Evolutionary conservation across 2,113 vertebrate genomes (phyloP).

Genomic region (Ceyx melanurus): DNA sequence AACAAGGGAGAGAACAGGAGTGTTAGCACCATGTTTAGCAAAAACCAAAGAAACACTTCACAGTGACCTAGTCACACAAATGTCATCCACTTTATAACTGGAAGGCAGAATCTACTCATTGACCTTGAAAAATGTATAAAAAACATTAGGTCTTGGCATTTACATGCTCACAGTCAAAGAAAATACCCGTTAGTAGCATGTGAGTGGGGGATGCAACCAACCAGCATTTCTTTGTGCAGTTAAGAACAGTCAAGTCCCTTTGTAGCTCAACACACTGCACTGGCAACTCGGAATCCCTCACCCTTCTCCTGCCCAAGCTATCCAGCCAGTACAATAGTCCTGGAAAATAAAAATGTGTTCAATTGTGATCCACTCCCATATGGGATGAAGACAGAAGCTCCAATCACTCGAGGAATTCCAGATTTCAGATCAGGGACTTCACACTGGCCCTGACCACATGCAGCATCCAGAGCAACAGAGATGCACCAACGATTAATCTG

Average conservation of each 20-base stretch:
- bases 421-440: neutral
- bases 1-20: neutral
- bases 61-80: neutral
- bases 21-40: neutral
- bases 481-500: neutral
- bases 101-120: neutral
- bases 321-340: neutral
- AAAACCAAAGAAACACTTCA: neutral
- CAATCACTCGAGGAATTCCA: neutral
- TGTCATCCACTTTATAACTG: neutral
- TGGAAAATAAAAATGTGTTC: neutral
- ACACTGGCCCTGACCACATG: fast-evolving
- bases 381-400: neutral
- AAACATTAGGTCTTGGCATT: neutral
- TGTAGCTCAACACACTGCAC: neutral
- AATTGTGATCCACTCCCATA: neutral
- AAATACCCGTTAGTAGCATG: neutral
- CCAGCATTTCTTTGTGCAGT: neutral
- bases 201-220: neutral
- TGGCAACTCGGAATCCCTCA: neutral
- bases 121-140: neutral
- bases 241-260: neutral
- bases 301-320: neutral
- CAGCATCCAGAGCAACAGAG: neutral
- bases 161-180: neutral